phyloP scores from a whole-genome alignment of 2,888 invertebrate genomes.

The Chrysolina americana region DNA sequence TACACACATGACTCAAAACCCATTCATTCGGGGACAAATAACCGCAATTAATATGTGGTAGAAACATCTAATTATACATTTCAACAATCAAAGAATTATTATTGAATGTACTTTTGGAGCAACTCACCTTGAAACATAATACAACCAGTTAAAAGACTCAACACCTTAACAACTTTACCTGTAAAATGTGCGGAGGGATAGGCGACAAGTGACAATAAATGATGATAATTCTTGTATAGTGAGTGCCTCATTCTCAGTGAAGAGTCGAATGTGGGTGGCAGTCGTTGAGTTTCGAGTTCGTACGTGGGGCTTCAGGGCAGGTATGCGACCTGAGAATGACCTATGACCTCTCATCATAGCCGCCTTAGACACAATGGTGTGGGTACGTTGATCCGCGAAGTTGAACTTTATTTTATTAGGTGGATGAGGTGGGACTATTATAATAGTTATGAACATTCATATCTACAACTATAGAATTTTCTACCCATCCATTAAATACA shows the following conservation, averaged over 20 bases:
- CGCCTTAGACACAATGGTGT: conserved; percentile 52
- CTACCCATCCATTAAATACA: neutral
- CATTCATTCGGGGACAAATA: too few relatives aligned
- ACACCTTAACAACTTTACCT: conserved; percentile 17
- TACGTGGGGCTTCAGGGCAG: conserved; percentile 59
- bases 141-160: conserved; percentile 9
- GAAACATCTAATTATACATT: neutral
- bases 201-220: conserved; percentile 24
- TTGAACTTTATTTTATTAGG: conserved; percentile 22
- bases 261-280: conserved; percentile 52
- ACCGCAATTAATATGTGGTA: too few relatives aligned
- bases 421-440: conserved; percentile 21
- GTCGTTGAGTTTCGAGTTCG: conserved; percentile 55
- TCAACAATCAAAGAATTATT: neutral
- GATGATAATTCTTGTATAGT: conserved; percentile 24
- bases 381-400: conserved; percentile 45
- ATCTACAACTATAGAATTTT: neutral
- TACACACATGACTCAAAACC: too few relatives aligned
- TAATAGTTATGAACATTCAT: conserved; percentile 7
- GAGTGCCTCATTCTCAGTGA: conserved; percentile 22
- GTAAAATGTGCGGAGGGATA: conserved; percentile 14
- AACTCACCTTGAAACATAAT: conserved; percentile 8
- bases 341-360: conserved; percentile 57
- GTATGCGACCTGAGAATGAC: conserved; percentile 61
- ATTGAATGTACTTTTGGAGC: neutral